Conservation (phyloP, 2,888 invertebrate genomes). For the Acrobasis suavella region DNA sequence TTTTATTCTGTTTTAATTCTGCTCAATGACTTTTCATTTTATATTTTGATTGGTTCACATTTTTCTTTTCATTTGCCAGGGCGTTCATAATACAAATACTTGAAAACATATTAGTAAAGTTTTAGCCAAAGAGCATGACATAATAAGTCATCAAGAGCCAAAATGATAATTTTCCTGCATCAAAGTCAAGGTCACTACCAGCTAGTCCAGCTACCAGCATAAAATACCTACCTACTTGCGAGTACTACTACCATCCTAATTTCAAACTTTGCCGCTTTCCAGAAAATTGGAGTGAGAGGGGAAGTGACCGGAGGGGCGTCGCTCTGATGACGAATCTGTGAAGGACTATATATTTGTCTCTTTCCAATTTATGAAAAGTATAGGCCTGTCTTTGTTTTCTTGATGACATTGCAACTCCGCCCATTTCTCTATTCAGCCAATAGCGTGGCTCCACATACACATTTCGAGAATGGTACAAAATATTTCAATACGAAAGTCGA, state of each 20-base stretch:
- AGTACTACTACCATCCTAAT: background rate
- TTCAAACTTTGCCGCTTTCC: constrained; percentile 9
- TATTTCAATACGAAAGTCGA: constrained; percentile 54
- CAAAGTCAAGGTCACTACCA: background rate
- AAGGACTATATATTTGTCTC: constrained; percentile 29
- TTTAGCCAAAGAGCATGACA: too few species aligned
- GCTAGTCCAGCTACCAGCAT: background rate
- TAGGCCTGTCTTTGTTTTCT: constrained; percentile 37
- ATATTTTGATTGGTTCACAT: too few species aligned
- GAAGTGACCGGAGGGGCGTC: background rate
- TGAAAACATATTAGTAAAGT: too few species aligned
- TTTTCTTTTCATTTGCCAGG: too few species aligned
- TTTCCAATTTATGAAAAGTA: constrained; percentile 21
- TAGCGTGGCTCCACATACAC: constrained; percentile 64
- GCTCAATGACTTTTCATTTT: too few species aligned
- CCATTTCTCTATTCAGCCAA: constrained; percentile 54
- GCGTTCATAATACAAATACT: too few species aligned
- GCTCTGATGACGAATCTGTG: background rate
- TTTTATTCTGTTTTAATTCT: background rate
- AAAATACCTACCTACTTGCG: too few species aligned
- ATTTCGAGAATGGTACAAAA: constrained; percentile 51
- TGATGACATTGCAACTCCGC: constrained; percentile 42
- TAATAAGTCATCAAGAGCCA: too few species aligned
- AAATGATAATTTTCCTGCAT: too few species aligned
- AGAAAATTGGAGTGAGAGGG: too few species aligned